These are phyloP conservation scores for Anguilla marmorata DNA, from an alignment of 2,797 vertebrate genomes.

Conservation along the genomic window DNA sequence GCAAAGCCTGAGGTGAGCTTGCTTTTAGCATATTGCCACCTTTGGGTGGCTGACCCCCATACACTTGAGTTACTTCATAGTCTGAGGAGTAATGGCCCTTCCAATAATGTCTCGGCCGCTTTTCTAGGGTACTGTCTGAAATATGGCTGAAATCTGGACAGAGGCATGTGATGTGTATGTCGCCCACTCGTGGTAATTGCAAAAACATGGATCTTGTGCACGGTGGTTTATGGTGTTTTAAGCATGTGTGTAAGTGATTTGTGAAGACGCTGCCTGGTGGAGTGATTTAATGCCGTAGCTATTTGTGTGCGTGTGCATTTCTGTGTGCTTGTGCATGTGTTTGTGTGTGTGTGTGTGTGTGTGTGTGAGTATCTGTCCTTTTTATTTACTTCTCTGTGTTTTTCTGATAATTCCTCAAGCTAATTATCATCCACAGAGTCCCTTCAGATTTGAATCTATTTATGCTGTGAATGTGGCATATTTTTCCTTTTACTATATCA, in stretches of 20 bases:
- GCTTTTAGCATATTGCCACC: slow-evolving; percentile 41
- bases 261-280: neutral
- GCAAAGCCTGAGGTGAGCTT: slow-evolving; percentile 25
- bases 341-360: neutral
- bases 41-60: slow-evolving; percentile 24
- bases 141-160: neutral
- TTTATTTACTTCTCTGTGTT: slow-evolving; percentile 35
- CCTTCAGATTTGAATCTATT: slow-evolving; percentile 48
- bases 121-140: neutral
- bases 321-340: neutral
- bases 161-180: neutral
- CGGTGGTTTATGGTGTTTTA: slow-evolving; percentile 10
- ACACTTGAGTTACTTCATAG: slow-evolving; percentile 27
- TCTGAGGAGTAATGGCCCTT: slow-evolving; percentile 25
- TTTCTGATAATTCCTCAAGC: slow-evolving; percentile 31
- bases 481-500: slow-evolving; percentile 43
- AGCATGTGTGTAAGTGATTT: neutral
- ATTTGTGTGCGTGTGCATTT: neutral
- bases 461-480: slow-evolving; percentile 45
- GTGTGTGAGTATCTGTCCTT: neutral
- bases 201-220: slow-evolving; percentile 9
- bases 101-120: slow-evolving; percentile 36
- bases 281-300: slow-evolving; percentile 1
- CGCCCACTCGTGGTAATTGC: slow-evolving; percentile 8
- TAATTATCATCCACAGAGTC: slow-evolving; percentile 54